Percentiles rank a stretch among this genome's conserved stretches.
Evolutionary conservation across 2,797 vertebrate species (phyloP).

Genomic region (Enteromius afrohamiltoni): DNA sequence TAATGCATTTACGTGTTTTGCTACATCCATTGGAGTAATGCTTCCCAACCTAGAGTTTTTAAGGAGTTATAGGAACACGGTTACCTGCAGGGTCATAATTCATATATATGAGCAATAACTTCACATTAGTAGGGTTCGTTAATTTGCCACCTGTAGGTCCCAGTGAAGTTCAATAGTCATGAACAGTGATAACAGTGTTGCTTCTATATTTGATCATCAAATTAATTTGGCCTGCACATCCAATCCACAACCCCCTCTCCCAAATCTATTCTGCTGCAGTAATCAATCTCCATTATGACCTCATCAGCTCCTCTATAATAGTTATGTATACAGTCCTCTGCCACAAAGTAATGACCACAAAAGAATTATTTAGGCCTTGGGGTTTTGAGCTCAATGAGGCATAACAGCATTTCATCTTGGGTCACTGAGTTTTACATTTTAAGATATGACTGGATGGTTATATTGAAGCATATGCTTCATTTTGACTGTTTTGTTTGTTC

Average conservation of each 20-base stretch:
- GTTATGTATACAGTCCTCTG: slow-evolving; percentile 32
- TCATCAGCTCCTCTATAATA: slow-evolving; percentile 47
- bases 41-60: neutral
- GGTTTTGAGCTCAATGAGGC: slow-evolving; percentile 27
- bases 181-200: neutral
- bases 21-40: neutral
- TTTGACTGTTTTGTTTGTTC: slow-evolving; percentile 17
- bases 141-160: slow-evolving; percentile 3
- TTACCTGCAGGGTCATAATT: neutral
- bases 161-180: neutral
- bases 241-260: slow-evolving; percentile 5
- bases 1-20: neutral
- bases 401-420: slow-evolving; percentile 3
- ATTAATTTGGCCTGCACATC: slow-evolving; percentile 22
- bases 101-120: neutral
- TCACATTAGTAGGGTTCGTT: neutral
- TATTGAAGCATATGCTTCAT: slow-evolving; percentile 5
- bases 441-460: neutral
- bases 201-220: slow-evolving; percentile 1
- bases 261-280: slow-evolving; percentile 43
- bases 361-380: slow-evolving; percentile 3
- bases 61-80: neutral
- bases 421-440: slow-evolving; percentile 11
- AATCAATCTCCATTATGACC: slow-evolving; percentile 54
- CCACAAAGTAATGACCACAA: slow-evolving; percentile 27